Evolutionary conservation across 2,113 vertebrate genomes (phyloP), one percentile per base, ranked within the genome.

Genomic region (Lophius piscatorius): DNA sequence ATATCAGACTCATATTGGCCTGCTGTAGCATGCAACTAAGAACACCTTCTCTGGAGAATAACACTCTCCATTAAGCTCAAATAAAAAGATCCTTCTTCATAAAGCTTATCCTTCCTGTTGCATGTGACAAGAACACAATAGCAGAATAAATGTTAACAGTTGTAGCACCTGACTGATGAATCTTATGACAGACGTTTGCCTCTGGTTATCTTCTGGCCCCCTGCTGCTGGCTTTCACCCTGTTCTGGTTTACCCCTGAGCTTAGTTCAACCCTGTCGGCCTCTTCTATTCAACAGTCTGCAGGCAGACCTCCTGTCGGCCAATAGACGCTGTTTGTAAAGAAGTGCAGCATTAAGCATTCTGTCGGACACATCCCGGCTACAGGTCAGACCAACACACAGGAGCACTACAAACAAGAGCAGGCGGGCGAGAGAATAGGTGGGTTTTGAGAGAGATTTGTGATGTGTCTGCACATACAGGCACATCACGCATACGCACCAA

Each of bases 301-400:
- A 58, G 62, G 50, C 82, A 69, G 63, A 80, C 73, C 63, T 48
- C 74, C 76, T 44, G 74, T 38, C 46, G 11, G 60, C 57, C 44
- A 48, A 61, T 60, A 16, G 40, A 60, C 64, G 46, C 78, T 28
- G 70, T 71, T 87, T 84, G 70, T 84, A 84, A 82, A 88, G 81
- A 86, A 82, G 40, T 84, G 78, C 86, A 79, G 65, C 84, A 86
- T 83, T 73, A 74, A 80, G 71, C 66, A 63, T 83, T 88, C 84
- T 88, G 74, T 76, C 60, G 50, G 58, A 76, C 71, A 51, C 20
- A 14, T 78, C 60, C 46, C 4, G 11, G 51, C 54, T 36, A 35
- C 17, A 26, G 70, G 74, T 80, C 84, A 70, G 56, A 56, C 51
- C 5, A 48, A 67, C 63, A 35, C 73, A 38, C 46, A 35, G 42